phyloP scores from a whole-genome alignment of 2,888 invertebrate species.

The Cotesia congregata region DNA sequence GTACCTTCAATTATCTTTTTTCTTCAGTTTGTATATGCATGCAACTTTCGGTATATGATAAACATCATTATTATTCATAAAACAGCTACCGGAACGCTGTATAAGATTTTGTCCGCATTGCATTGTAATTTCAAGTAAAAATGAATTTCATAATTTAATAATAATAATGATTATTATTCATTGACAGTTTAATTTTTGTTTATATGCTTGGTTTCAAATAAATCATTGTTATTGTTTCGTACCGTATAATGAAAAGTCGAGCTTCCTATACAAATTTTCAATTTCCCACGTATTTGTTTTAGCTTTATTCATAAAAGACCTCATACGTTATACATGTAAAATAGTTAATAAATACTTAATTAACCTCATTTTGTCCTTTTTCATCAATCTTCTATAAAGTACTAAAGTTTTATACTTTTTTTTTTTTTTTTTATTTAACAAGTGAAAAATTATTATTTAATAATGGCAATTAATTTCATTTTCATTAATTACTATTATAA shows the following conservation, averaged over 20 bases:
- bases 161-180: constrained; percentile 17
- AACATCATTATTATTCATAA: constrained; percentile 42
- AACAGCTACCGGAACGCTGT: constrained; percentile 55
- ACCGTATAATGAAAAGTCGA: constrained; percentile 11
- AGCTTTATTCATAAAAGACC: constrained; percentile 19
- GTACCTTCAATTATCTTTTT: constrained; percentile 43
- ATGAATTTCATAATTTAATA: constrained; percentile 7
- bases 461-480: not conserved
- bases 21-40: constrained; percentile 57
- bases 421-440: constrained; percentile 9
- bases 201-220: constrained; percentile 12
- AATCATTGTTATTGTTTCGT: constrained; percentile 6
- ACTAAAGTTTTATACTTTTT: constrained; percentile 31
- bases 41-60: constrained; percentile 59
- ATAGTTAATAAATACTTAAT: constrained; percentile 36
- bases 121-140: constrained; percentile 15
- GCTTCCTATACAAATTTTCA: constrained; percentile 21
- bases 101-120: constrained; percentile 43
- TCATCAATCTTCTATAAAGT: constrained; percentile 31
- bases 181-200: not conserved
- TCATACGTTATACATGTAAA: constrained; percentile 26
- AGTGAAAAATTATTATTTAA: constrained; percentile 4
- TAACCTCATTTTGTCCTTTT: not conserved
- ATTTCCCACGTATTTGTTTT: constrained; percentile 5
- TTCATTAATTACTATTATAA: not conserved